Evolutionary conservation across 2,888 invertebrate genomes (phyloP), one percentile per base, ranked within the genome.

Genomic region (Andrena dorsata): DNA sequence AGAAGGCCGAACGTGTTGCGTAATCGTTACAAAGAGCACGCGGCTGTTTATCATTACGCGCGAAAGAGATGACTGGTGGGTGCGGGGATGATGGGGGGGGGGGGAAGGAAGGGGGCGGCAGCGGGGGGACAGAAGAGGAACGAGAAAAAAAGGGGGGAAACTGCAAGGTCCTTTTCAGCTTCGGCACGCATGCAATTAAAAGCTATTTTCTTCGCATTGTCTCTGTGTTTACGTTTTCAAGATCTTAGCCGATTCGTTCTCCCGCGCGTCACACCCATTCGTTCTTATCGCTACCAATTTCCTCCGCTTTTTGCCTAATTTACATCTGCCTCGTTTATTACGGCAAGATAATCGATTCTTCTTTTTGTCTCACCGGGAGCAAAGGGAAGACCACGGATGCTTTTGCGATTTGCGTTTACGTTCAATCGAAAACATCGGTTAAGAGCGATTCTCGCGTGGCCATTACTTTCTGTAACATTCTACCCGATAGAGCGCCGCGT

Each of bases 1-100:
- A 82, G 90, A 91, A 91, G 91, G 90, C 89, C 90, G 80, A 83
- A 74, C 78, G 82, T 61, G 66, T 91, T 90, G 86, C 90, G 89
- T 86, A 90, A 91, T 90, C 87, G 86, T 75, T 81, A 81, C 79
- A 81, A 87, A 84, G 87, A 90, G 83, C 83, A 85, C 79, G 86
- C 89, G 86, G 86, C 79, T 83, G 87, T 90, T 90, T 89, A 90
- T 90, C 89, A 85, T 86, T 84, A 80, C 74, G 69, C 76, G 85
- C 83, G 85, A 85, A 84, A 85, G 84, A 88, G 77, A 75, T 61
- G 53, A 74, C 13, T 26, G 56, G 32, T 26, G 74, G 64, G 76
- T 68, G 60, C 41, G 58, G 74, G 35, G 28, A 49, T 49, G 32
- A 63, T 16, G 41, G 69, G 16, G 35, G 64, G 70, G 63, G 41